phyloP scores from a whole-genome alignment of 2,888 invertebrate species.

The Crematogaster levior region DNA sequence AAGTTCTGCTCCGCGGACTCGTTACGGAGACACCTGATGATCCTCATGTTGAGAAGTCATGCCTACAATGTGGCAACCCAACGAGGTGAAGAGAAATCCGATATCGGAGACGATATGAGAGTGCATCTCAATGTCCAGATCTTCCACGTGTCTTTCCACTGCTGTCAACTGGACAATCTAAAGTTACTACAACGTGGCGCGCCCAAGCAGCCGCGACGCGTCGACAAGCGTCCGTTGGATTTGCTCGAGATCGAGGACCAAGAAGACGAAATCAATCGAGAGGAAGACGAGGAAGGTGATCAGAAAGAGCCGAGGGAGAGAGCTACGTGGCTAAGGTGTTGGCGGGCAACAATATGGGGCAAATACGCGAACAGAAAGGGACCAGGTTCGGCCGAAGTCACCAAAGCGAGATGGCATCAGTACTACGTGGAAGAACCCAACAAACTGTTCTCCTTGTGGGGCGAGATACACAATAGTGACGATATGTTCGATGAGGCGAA shows the following conservation, averaged over 20 bases:
- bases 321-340: slow-evolving; percentile 74
- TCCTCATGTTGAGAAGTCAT: slow-evolving; percentile 79
- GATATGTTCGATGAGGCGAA: slow-evolving; percentile 86
- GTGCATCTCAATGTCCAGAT: slow-evolving; percentile 74
- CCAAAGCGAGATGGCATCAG: slow-evolving; percentile 87
- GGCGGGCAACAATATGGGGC: slow-evolving; percentile 75
- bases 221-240: slow-evolving; percentile 73
- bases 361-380: slow-evolving; percentile 60
- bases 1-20: slow-evolving; percentile 79
- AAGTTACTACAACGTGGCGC: slow-evolving; percentile 72
- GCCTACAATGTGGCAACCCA: slow-evolving; percentile 62
- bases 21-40: slow-evolving; percentile 78
- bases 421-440: slow-evolving; percentile 90
- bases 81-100: too few relatives aligned
- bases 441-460: slow-evolving; percentile 90
- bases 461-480: slow-evolving; percentile 89
- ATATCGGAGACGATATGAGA: not conserved
- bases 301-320: slow-evolving; percentile 71
- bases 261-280: slow-evolving; percentile 48
- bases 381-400: slow-evolving; percentile 28
- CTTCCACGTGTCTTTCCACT: slow-evolving; percentile 76
- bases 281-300: slow-evolving; percentile 62
- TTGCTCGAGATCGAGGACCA: slow-evolving; percentile 61
- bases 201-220: slow-evolving; percentile 53
- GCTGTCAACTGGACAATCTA: slow-evolving; percentile 78